Base-by-base conservation (phyloP, 2,113 vertebrate species). In the Stigmatopora nigra region DNA sequence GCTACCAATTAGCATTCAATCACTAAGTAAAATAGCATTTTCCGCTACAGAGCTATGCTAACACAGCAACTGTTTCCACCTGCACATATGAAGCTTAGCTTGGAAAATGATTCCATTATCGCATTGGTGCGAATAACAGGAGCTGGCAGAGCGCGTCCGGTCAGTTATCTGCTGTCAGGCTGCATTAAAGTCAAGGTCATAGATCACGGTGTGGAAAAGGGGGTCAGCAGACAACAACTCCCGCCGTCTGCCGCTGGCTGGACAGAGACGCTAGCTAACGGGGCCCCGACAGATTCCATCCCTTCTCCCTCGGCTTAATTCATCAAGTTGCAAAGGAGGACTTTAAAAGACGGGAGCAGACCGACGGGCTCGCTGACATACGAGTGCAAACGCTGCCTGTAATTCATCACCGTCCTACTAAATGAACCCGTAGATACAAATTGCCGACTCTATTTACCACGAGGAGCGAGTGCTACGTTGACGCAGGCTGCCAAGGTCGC, bases 201-300 rank as follows among this genome's bases (percentile, higher is more conserved):
- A 73, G 85, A 85, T 85, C 69, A 63, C 69, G 70, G 20, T 5
- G 61, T 73, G 58, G 82, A 83, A 81, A 78, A n/a, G n/a, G 73
- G 82, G 84, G 84, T 88, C 83, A 86, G 57, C 82, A 84, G 55
- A 41, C 68, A 62, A 62, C 61, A 64, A 66, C 85, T 82, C 72
- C 77, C 70, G 67, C 65, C 0, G 66, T 78, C 81, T 79, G 79
- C 69, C 68, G 70, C 68, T 60, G 77, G 70, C 68, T 60, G 77
- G 79, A 85, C 74, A 81, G 72, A 82, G 82, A 87, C 63, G 77
- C 81, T 87, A 87, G 77, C 81, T 87, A 87, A 87, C 83, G 82
- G 83, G 80, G 62, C 41, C 67, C 5, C 83, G 84, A 89, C 82
- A 86, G 77, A 82, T 73, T 64, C 69, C 12, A 49, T 72, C 75